A percentile compares a stretch with the other conserved stretches of the same genome.
Conservation (phyloP, 2,888 invertebrate genomes). For the Hipparchia sbordonii region DNA sequence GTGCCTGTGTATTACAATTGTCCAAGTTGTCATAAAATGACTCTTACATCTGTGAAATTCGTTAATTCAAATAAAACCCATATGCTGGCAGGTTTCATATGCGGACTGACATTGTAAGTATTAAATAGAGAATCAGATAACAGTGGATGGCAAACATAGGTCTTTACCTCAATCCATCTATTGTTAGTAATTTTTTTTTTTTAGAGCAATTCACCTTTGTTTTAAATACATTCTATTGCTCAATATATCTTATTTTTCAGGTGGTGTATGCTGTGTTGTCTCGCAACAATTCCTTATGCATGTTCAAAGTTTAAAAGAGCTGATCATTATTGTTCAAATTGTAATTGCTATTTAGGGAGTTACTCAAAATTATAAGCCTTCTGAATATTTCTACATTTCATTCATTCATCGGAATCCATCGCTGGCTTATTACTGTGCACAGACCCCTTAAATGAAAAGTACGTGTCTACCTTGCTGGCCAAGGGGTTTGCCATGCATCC, state of each 20-base stretch:
- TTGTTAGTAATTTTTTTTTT: too few species aligned
- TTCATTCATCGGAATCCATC: too few species aligned
- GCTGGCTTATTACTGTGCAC: too few species aligned
- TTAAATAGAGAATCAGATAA: neutral
- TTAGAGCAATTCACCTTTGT: too few species aligned
- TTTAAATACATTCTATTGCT: neutral
- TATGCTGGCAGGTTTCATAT: constrained; percentile 71
- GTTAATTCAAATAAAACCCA: constrained; percentile 70
- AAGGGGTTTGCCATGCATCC: too few species aligned
- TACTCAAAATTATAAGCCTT: constrained; percentile 52
- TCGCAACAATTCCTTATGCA: constrained; percentile 68
- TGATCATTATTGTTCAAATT: constrained; percentile 70
- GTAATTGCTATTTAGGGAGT: constrained; percentile 64
- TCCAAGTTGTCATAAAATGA: constrained; percentile 60
- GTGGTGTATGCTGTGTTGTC: constrained; percentile 73
- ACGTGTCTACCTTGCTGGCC: too few species aligned
- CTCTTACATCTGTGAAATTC: constrained; percentile 64
- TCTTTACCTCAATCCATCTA: too few species aligned
- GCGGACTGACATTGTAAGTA: constrained; percentile 71
- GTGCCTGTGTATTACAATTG: constrained; percentile 61
- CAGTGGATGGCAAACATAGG: too few species aligned
- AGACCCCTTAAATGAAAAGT: too few species aligned
- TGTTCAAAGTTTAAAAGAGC: constrained; percentile 63
- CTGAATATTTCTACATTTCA: neutral
- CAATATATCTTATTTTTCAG: constrained; percentile 53